phyloP scores from a whole-genome alignment of 2,888 invertebrate species.

The Podabrus alpinus region DNA sequence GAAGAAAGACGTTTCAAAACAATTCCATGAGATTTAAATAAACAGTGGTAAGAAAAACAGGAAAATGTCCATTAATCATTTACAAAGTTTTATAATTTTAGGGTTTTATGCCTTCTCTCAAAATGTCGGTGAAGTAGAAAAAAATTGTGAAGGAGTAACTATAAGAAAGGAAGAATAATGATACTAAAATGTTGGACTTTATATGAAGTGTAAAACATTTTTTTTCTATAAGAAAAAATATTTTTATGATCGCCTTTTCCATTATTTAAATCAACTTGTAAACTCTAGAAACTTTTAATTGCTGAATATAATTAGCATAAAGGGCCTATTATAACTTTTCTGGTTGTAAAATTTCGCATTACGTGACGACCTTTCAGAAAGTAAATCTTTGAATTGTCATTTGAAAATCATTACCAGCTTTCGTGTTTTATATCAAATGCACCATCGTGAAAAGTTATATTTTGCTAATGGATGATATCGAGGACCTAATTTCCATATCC shows the following conservation, averaged over 20 bases:
- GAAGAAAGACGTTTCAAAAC: background rate
- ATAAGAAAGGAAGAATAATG: constrained; percentile 1
- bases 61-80: constrained; percentile 13
- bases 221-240: background rate
- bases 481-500: constrained; percentile 39
- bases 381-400: constrained; percentile 6
- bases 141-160: background rate
- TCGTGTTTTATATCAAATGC: constrained; percentile 11
- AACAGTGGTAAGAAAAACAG: background rate
- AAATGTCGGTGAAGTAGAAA: background rate
- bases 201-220: background rate
- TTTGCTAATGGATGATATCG: constrained; percentile 27
- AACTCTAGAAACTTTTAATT: background rate
- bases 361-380: background rate
- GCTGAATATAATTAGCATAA: background rate
- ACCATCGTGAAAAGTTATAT: constrained; percentile 24
- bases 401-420: constrained; percentile 12
- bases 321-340: background rate
- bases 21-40: background rate
- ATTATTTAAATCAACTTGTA: background rate
- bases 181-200: background rate
- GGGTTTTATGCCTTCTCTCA: constrained; percentile 2
- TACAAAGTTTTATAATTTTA: constrained; percentile 8
- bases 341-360: background rate
- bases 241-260: background rate